Evolutionary conservation across 2,797 vertebrate species (phyloP), one percentile per base, ranked within the genome.

Genomic region (Ispidina lecontei): DNA sequence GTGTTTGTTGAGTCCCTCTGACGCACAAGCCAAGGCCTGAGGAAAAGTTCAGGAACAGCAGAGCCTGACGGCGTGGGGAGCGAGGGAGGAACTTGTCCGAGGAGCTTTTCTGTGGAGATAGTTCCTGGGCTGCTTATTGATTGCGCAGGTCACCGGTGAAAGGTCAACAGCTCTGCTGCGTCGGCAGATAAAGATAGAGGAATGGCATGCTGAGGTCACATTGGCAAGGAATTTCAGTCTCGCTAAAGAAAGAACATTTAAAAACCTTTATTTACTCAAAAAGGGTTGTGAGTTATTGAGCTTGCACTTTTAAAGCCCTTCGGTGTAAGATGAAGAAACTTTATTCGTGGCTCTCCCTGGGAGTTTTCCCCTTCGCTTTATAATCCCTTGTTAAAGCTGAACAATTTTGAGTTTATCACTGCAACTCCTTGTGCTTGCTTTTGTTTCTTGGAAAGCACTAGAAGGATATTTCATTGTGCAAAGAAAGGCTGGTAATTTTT

Each of bases 121-220:
- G 80, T 92, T 93, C 92, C 95, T 87, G 43, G 82, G 89, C 93
- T 84, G 90, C 90, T 96, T 95, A 77, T 92, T 91, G 95, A 96
- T 94, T 82, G 96, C 25, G 7, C 91, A 92, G 94, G 95, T 96
- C 96, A 93, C 37, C 93, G 87, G 95, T 87, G 83, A 96, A 96
- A 95, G 91, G 94, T 95, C 96, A 97, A 71, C 77, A 91, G 90
- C 87, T 95, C 79, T 89, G 83, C 87, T 88, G 79, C 69, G 93
- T 96, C 68, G 83, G 93, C 96, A 94, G 93, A 96, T 95, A 95
- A 92, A 96, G 88, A 92, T 47, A 78, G 87, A 95, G 92, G 94
- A 96, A 97, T 96, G 96, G 84, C 90, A 92, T 88, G 75, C 46
- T 91, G 96, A 90, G 95, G 87, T 96, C 94, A 95, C 89, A 54